Evolutionary conservation across 2,888 invertebrate genomes (phyloP).

Genomic region (Epistrophe grossulariae): DNA sequence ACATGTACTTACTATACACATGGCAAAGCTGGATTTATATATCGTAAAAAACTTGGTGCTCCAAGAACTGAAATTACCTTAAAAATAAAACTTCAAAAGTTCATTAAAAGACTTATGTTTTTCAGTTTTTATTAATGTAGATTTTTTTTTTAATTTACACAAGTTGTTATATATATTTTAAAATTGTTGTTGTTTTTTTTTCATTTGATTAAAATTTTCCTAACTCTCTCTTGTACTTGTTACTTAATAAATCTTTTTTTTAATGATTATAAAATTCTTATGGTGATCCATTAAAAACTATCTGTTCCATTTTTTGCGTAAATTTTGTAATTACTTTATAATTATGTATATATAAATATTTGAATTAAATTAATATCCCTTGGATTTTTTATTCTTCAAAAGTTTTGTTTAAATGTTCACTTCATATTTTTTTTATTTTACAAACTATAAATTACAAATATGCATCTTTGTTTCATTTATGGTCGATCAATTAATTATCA

Average conservation of each 20-base stretch:
- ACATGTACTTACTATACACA: too few species aligned
- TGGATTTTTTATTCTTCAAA: conserved; percentile 44
- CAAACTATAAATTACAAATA: conserved; percentile 73
- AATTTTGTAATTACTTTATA: conserved; percentile 47
- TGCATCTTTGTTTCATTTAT: conserved; percentile 68
- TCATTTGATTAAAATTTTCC: conserved; percentile 74
- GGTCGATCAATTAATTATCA: conserved; percentile 63
- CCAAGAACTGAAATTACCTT: too few species aligned
- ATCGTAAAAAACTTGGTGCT: too few species aligned
- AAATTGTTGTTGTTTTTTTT: conserved; percentile 58
- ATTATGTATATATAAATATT: conserved; percentile 59
- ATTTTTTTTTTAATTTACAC: conserved; percentile 66
- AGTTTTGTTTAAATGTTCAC: conserved; percentile 15
- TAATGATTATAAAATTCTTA: conserved; percentile 75
- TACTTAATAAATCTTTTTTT: conserved; percentile 67
- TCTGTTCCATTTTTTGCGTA: conserved; percentile 63
- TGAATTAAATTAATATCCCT: conserved; percentile 34
- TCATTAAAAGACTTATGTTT: conserved; percentile 34
- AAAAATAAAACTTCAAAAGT: background rate
- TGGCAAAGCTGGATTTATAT: too few species aligned
- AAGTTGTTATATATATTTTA: conserved; percentile 68
- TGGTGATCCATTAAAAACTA: conserved; percentile 74
- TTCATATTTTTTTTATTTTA: conserved; percentile 43
- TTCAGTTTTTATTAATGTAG: conserved; percentile 66
- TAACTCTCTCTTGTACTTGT: conserved; percentile 72